Evolutionary conservation across 2,888 invertebrate species (phyloP), one percentile per base, ranked within the genome.

Genomic region (Lepidochitona cinerea): DNA sequence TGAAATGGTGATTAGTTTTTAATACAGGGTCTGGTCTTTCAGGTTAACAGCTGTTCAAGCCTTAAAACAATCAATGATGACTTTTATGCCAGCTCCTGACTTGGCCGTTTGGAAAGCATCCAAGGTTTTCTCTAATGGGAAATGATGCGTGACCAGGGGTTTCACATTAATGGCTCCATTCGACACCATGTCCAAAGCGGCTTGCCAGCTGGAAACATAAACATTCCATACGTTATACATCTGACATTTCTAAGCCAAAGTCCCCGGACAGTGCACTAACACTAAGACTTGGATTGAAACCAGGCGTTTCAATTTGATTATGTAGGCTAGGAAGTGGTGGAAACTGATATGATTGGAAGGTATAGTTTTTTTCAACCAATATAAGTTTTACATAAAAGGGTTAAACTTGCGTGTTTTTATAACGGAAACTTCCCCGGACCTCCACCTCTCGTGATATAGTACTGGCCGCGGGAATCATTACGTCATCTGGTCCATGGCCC

Each of bases 401-500:
- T 37, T 36, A 4, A 67, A 81, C 87, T 79, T 80, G 89, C 89
- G 86, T 85, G 81, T 89, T 89, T 23, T 83, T 95, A 87, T 98
- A 98, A 90, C 98, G 93, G 92, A 98, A 98, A 75, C 96, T 94
- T 77, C 98, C 98, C 75, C 95, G 93, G 79, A 98, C 95, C 91
- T 97, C 97, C 9, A 99, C 94, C 92, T 98, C 98, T 72, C 96
- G 92, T 0, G 94, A 92, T 41, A 96, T 92, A 5, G 96, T 95
- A 84, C 94, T 94, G 0, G 95, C 94, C 49, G 98, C 92, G 0
- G 98, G 97, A 75, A 98, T 89, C 76, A 93, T 94, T 71, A 95
- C 93, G 91, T 96, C 95, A 0, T 93, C 88, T 70, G 94, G 93
- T 37, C 97, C 97, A 93, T 96, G 94, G 14, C 98, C 98, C 26